These are phyloP conservation scores for Ceyx cyanopectus DNA, from an alignment of 2,113 vertebrate species.

Conservation along the genomic window DNA sequence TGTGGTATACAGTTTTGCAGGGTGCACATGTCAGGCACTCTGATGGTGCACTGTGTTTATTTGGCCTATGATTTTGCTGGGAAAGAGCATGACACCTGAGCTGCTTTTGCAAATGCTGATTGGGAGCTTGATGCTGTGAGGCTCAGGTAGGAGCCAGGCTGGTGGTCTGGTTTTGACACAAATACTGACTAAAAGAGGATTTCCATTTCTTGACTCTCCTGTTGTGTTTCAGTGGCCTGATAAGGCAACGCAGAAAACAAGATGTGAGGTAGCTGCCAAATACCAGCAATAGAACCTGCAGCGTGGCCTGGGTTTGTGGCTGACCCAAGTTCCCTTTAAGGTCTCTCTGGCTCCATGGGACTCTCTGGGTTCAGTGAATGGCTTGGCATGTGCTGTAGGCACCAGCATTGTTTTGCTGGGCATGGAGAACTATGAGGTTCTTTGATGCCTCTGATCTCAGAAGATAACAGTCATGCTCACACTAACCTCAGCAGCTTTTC, in stretches of 20 bases:
- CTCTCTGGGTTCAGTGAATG: neutral
- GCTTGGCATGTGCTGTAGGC: neutral
- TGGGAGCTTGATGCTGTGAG: neutral
- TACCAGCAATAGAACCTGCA: neutral
- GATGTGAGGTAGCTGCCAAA: neutral
- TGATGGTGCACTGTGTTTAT: neutral
- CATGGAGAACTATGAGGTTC: neutral
- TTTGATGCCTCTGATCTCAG: slow-evolving; percentile 16
- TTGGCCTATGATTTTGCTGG: neutral
- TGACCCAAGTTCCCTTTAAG: neutral
- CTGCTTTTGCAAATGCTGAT: neutral
- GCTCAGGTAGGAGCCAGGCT: neutral
- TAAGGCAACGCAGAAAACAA: neutral
- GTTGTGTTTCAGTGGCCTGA: neutral
- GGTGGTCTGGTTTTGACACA: neutral
- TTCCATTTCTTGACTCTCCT: neutral
- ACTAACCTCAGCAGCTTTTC: slow-evolving; percentile 39
- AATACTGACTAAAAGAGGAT: neutral
- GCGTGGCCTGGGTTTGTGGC: neutral
- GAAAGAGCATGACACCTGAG: neutral
- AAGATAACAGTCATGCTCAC: slow-evolving; percentile 5
- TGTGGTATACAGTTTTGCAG: too few relatives aligned
- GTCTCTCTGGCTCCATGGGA: neutral
- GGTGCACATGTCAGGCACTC: neutral
- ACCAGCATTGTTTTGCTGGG: neutral